Evolutionary conservation across 92 coral and sea anemone species (phyloP), one percentile per base, ranked within the genome.

Genomic region (Pocillopora meandrina): DNA sequence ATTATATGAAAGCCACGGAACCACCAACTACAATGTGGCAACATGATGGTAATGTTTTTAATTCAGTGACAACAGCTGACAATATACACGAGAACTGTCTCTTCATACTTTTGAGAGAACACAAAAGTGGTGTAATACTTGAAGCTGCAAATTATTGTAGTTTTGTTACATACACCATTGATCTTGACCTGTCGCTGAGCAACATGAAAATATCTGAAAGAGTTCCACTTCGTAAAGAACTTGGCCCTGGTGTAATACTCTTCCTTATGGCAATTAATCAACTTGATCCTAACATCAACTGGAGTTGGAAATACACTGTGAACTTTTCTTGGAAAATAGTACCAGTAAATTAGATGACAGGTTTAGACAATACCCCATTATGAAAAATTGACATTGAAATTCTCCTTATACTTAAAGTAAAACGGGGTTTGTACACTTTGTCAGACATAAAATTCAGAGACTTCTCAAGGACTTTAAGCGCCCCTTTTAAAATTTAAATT

Each of bases 61-160:
- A 83, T 16, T 65, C 63, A 33, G 78, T 23, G 49, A 92, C 95
- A 56, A 85, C 62, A 57, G 85, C 90, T 71, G 92, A 92, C 72
- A 73, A 92, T 77, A 75, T 87, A 61, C 92, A 89, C 65, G 82
- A 89, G n/a, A 87, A 72, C 57, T 91, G 94, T 56, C 81, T 91
- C 26, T 92, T 86, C 58, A 47, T 92, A n/a, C 84, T 92, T 14
- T 36, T 82, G 18, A 84, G 95, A 34, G 88, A 89, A 47, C 82
- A 89, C 66, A 72, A 75, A 15, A 69, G 79, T 56, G 92, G 95
- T 36, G 84, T 88, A 19, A 72, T 86, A 68, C 64, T 92, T 60
- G 95, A 92, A 78, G 92, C 79, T 59, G 90, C 92, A 56, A 92
- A 92, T 71, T 72, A 84, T 36, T 92, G 95, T 69, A 67, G 78